Conservation (phyloP, 2,888 invertebrate genomes). For the Cryptus viduatorius region DNA sequence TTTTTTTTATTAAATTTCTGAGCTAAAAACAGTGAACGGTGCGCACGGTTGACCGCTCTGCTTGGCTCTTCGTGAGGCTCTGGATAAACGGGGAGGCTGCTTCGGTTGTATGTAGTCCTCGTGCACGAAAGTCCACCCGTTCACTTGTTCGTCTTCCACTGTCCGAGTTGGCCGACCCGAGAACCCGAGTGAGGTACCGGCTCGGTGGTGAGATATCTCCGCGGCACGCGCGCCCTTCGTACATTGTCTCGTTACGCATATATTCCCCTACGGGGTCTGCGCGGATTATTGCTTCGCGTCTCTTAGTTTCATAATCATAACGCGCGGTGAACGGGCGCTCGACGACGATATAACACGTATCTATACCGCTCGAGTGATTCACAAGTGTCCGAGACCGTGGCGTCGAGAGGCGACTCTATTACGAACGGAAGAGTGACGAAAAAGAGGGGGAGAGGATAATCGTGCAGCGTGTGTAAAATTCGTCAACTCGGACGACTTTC, state of each 20-base stretch:
- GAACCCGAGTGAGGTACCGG: constrained; percentile 32
- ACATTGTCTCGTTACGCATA: constrained; percentile 12
- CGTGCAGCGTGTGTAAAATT: neutral
- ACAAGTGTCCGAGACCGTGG: constrained; percentile 47
- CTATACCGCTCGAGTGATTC: constrained; percentile 53
- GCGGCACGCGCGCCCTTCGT: constrained; percentile 49
- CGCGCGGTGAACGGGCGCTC: constrained; percentile 8
- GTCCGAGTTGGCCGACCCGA: constrained; percentile 73
- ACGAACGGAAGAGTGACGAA: constrained; percentile 3
- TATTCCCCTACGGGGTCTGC: neutral
- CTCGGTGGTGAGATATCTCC: constrained; percentile 6
- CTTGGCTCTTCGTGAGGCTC: constrained; percentile 41
- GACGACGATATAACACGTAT: neutral
- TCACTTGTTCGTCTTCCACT: constrained; percentile 80
- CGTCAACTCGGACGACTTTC: neutral
- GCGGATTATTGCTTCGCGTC: neutral
- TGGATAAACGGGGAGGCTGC: constrained; percentile 50
- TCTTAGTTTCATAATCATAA: constrained; percentile 30
- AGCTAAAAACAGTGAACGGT: constrained; percentile 26
- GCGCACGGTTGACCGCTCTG: constrained; percentile 36
- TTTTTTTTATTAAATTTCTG: constrained; percentile 8
- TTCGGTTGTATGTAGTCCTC: constrained; percentile 55
- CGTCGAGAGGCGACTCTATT: constrained; percentile 20
- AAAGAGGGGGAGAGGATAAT: neutral
- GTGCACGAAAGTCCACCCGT: constrained; percentile 71